phyloP scores from a whole-genome alignment of 2,113 vertebrate species.

The Cololabis saira region DNA sequence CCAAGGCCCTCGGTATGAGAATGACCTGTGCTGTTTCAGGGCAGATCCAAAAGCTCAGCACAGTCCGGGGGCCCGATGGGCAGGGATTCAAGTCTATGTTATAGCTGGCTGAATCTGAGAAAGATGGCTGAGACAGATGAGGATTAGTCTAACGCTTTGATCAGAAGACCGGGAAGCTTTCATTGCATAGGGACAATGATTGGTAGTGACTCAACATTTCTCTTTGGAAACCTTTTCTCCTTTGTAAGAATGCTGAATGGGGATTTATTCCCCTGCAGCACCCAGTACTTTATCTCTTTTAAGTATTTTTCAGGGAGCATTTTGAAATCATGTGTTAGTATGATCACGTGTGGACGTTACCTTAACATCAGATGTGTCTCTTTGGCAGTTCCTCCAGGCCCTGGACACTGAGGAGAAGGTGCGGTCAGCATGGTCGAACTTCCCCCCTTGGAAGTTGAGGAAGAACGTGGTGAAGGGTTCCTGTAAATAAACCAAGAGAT shows the following conservation, averaged over 20 bases:
- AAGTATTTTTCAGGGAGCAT: constrained; percentile 18
- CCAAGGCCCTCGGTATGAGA: constrained; percentile 54
- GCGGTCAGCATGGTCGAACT: constrained; percentile 98
- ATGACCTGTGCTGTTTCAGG: constrained; percentile 67
- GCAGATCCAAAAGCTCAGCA: constrained; percentile 48
- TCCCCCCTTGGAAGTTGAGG: constrained; percentile 97
- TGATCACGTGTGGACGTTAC: constrained; percentile 71
- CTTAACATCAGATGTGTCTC: constrained; percentile 98
- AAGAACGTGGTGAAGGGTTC: constrained; percentile 98
- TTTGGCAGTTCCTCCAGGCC: constrained; percentile 97
- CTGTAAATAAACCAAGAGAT: constrained; percentile 71
- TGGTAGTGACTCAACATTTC: constrained; percentile 77
- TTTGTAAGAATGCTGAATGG: constrained; percentile 31
- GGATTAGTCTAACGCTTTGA: constrained; percentile 81
- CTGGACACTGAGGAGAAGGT: constrained; percentile 95
- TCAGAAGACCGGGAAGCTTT: constrained; percentile 78
- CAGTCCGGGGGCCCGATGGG: constrained; percentile 55
- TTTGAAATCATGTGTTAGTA: constrained; percentile 2
- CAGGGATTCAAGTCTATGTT: constrained; percentile 80
- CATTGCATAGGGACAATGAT: constrained; percentile 77
- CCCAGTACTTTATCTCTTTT: constrained; percentile 26
- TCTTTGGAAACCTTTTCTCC: constrained; percentile 59
- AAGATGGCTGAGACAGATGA: constrained; percentile 68
- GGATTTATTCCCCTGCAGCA: constrained; percentile 45
- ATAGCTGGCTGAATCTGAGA: constrained; percentile 70